Evolutionary conservation across 2,113 vertebrate genomes (phyloP), one percentile per base, ranked within the genome.

Genomic region (Morone chrysops): DNA sequence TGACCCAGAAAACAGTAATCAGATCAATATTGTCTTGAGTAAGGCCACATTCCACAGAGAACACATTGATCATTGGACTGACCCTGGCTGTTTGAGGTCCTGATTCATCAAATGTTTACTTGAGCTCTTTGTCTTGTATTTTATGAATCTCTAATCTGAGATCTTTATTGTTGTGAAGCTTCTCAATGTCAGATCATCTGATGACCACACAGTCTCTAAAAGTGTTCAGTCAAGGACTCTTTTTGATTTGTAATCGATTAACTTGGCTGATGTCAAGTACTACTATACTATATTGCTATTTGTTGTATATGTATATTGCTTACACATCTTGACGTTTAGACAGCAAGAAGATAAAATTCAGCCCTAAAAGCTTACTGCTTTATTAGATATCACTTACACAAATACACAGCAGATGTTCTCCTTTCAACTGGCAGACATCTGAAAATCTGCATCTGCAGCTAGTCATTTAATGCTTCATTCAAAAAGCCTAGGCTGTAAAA

Each of bases 381-480:
- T 50, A 79, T 68, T 36, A 45, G 47, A 67, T 48, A 62, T 83
- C 51, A 31, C 38, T 56, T 63, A 36, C 63, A 72, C 60, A 73
- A 40, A 85, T 59, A 31, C 54, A 53, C 71, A 65, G 65, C 83
- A 92, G 82, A 81, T 82, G 87, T 71, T 85, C 54, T 50, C 47
- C 61, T n/a, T 53, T 59, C 60, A 54, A 50, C 66, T 51, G 36
- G 62, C 78, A 53, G 43, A 82, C 81, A 31, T 86, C 65, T 87
- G 57, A 82, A 87, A 89, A 80, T 61, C 51, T 51, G 71, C 85
- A 92, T 88, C 77, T 87, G 79, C 57, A 80, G 66, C 72, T 8
- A 76, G 47, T 56, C 81, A 72, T 87, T 90, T 88, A 84, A 83
- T 45, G 85, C 85, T 83, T 88, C 83, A 80, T 75, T 86, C 79